Percentiles rank a stretch among this genome's conserved stretches.
These are phyloP conservation scores for Nasonia oneida DNA, from an alignment of 2,888 invertebrate genomes.

Conservation along the genomic window DNA sequence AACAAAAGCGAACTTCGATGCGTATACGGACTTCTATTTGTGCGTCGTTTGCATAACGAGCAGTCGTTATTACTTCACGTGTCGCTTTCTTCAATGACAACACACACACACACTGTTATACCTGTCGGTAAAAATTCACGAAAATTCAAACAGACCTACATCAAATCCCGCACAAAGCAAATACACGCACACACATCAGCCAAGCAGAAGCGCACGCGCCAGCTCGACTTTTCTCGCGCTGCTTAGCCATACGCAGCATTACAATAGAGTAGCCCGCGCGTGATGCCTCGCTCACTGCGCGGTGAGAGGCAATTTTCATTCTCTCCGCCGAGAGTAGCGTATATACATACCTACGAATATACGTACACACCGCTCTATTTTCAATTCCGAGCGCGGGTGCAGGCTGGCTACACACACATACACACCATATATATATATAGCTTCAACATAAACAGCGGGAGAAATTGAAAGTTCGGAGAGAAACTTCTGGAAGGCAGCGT, in stretches of 20 bases:
- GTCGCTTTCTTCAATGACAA: too few species aligned
- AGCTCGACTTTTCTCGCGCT: background rate
- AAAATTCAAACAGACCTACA: slow-evolving; percentile 7
- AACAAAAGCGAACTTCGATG: too few species aligned
- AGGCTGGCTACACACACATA: background rate
- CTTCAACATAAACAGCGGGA: background rate
- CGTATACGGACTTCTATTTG: too few species aligned
- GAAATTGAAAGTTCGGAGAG: slow-evolving; percentile 35
- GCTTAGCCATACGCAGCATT: background rate
- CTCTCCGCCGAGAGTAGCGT: background rate
- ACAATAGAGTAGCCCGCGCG: background rate
- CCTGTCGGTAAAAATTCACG: slow-evolving; percentile 37
- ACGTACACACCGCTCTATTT: background rate
- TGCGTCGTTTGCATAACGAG: too few species aligned
- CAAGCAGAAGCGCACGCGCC: background rate
- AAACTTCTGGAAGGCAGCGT: background rate
- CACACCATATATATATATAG: background rate
- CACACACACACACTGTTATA: background rate
- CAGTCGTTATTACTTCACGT: too few species aligned
- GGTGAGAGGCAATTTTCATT: slow-evolving; percentile 7
- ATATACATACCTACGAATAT: background rate
- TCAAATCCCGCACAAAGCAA: background rate
- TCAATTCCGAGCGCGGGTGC: background rate
- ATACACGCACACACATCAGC: background rate
- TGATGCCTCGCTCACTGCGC: background rate